A percentile compares a stretch with the other conserved stretches of the same genome.
phyloP scores from a whole-genome alignment of 92 coral and sea anemone genomes.

The Desmophyllum pertusum region DNA sequence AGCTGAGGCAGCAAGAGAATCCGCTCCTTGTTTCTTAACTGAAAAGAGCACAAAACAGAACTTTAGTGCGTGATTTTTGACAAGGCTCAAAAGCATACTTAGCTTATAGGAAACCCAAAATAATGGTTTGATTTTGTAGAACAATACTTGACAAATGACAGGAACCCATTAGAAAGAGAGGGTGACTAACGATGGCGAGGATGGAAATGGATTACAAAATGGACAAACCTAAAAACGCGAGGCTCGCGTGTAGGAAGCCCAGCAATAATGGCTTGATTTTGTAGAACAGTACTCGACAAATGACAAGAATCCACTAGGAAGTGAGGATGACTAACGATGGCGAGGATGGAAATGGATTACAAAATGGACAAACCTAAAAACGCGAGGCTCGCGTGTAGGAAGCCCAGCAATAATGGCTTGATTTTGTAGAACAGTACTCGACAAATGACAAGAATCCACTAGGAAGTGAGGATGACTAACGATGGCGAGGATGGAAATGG shows the following conservation, averaged over 20 bases:
- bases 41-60: neutral
- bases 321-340: neutral
- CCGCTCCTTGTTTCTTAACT: constrained; percentile 86
- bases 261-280: neutral
- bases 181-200: too few relatives aligned
- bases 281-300: neutral
- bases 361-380: too few relatives aligned
- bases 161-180: too few relatives aligned
- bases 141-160: too few relatives aligned
- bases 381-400: neutral
- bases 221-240: too few relatives aligned
- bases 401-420: neutral
- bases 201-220: too few relatives aligned
- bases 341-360: neutral
- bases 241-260: too few relatives aligned
- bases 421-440: neutral
- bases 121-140: neutral
- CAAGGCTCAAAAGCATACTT: too few relatives aligned
- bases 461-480: neutral
- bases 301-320: neutral
- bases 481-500: neutral
- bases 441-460: neutral
- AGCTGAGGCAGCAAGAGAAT: constrained; percentile 65
- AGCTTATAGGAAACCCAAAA: neutral
- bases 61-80: too few relatives aligned